Evolutionary conservation across 2,113 vertebrate species (phyloP).

Genomic region (Plecturocebus donacophilus): DNA sequence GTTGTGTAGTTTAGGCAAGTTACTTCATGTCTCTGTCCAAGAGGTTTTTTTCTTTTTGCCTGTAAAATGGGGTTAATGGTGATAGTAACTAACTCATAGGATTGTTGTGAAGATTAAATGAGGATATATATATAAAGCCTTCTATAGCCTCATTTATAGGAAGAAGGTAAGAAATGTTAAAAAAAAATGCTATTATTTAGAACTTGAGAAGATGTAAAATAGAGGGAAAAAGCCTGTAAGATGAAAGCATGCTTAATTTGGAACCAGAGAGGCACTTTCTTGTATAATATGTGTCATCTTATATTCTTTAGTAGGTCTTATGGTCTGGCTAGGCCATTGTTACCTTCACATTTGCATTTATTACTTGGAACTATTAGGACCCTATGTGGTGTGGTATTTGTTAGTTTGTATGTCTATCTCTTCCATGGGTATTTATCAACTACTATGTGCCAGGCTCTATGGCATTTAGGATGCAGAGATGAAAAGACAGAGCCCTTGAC

Average conservation of each 20-base stretch:
- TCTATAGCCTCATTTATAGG: not conserved
- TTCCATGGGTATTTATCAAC: not conserved
- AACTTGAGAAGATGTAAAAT: conserved; percentile 14
- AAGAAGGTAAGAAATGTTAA: not conserved
- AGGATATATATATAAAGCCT: not conserved
- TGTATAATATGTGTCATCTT: not conserved
- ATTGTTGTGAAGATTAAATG: conserved; percentile 6
- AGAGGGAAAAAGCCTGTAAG: not conserved
- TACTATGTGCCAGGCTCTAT: not conserved
- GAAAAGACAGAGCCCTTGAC: conserved; percentile 11
- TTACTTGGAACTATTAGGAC: not conserved
- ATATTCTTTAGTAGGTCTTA: not conserved
- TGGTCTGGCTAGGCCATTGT: not conserved
- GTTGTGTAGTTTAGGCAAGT: not conserved
- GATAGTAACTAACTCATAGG: not conserved
- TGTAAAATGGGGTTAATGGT: not conserved
- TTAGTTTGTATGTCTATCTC: not conserved
- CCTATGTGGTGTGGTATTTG: not conserved
- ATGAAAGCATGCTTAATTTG: conserved; percentile 9
- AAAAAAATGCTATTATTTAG: not conserved
- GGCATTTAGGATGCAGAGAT: conserved; percentile 40
- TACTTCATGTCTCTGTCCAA: not conserved
- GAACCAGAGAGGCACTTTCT: conserved; percentile 22
- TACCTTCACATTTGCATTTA: conserved; percentile 38
- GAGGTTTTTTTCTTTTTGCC: not conserved